Percentiles rank a stretch among this genome's conserved stretches.
phyloP scores from a whole-genome alignment of 2,888 invertebrate species.

The Esperia sulphurella region DNA sequence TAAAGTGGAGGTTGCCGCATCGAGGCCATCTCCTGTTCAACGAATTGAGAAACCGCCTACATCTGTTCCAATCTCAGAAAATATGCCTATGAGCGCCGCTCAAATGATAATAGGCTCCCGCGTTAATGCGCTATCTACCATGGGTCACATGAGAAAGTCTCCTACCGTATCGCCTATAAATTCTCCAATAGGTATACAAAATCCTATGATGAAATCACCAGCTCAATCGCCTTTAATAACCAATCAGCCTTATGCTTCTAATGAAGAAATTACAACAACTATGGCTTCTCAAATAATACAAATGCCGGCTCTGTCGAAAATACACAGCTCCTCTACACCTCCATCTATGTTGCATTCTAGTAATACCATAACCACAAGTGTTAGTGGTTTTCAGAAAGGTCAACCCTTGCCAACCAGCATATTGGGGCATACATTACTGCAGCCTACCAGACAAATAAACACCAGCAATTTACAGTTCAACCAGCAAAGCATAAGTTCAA shows the following conservation, averaged over 20 bases:
- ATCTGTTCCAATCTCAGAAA: constrained; percentile 41
- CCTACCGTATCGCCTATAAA: constrained; percentile 69
- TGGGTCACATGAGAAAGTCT: constrained; percentile 64
- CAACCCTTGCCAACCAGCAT: constrained; percentile 67
- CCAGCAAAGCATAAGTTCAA: constrained; percentile 69
- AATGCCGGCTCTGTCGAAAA: constrained; percentile 73
- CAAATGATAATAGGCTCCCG: constrained; percentile 59
- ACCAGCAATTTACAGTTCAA: constrained; percentile 54
- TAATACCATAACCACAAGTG: constrained; percentile 58
- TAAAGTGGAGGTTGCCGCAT: constrained; percentile 64
- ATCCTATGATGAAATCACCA: constrained; percentile 62
- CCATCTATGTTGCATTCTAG: constrained; percentile 60
- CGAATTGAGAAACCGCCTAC: constrained; percentile 54
- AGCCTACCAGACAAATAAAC: constrained; percentile 63
- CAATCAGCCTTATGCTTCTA: constrained; percentile 44
- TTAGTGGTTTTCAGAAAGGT: constrained; percentile 55
- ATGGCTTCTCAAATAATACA: constrained; percentile 67
- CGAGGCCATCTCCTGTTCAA: constrained; percentile 60
- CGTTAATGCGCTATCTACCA: constrained; percentile 57
- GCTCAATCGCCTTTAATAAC: constrained; percentile 60
- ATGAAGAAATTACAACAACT: constrained; percentile 49
- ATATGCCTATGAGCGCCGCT: constrained; percentile 55
- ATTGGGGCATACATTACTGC: constrained; percentile 67
- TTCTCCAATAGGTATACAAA: constrained; percentile 59
- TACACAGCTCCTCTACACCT: constrained; percentile 50